phyloP scores from a whole-genome alignment of 2,113 vertebrate genomes.

The Dryoscopus gambensis region DNA sequence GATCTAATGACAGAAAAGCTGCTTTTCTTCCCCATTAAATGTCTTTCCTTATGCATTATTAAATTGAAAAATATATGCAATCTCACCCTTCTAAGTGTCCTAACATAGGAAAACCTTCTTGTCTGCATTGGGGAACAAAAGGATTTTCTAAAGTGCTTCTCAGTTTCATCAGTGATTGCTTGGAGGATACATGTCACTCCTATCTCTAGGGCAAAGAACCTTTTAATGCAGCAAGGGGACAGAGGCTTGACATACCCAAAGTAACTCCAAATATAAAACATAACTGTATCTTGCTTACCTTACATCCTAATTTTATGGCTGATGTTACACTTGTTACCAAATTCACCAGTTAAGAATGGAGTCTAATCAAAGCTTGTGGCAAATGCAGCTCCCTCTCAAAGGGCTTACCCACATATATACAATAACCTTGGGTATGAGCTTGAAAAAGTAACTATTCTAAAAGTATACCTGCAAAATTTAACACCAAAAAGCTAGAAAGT shows the following conservation, averaged over 20 bases:
- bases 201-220: not conserved
- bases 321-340: not conserved
- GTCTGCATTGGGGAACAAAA: not conserved
- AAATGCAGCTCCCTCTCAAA: not conserved
- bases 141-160: not conserved
- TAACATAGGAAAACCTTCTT: not conserved
- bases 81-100: not conserved
- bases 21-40: not conserved
- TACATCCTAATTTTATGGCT: not conserved
- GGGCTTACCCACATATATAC: not conserved
- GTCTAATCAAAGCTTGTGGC: not conserved
- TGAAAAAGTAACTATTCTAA: not conserved
- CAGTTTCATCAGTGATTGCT: not conserved
- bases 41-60: not conserved
- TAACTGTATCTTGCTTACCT: not conserved
- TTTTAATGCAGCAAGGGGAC: not conserved
- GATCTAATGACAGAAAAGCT: not conserved
- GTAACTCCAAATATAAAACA: not conserved
- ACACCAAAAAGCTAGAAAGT: not conserved
- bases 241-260: not conserved
- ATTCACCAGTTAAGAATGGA: not conserved
- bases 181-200: not conserved
- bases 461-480: not conserved
- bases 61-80: not conserved
- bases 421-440: not conserved